phyloP scores from a whole-genome alignment of 2,888 invertebrate species.

The Chorisops tibialis region DNA sequence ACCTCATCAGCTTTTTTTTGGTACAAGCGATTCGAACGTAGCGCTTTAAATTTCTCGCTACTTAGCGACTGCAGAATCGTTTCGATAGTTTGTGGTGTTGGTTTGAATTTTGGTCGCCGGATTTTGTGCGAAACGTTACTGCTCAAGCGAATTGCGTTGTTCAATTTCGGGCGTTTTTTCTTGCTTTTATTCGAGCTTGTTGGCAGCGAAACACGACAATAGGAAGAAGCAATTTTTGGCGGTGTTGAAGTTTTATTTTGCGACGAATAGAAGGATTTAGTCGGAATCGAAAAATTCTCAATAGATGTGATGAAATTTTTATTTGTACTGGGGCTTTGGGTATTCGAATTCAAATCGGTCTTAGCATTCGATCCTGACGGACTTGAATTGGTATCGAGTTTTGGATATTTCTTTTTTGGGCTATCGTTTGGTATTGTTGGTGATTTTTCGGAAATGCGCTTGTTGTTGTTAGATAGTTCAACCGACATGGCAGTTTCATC shows the following conservation, averaged over 20 bases:
- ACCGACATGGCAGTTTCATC: background rate
- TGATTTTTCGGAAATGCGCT: slow-evolving; percentile 4
- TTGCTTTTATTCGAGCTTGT: no score
- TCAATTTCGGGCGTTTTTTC: background rate
- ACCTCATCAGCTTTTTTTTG: slow-evolving; percentile 44
- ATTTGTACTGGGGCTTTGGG: slow-evolving; percentile 20
- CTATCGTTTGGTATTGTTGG: slow-evolving; percentile 6
- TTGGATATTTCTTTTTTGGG: slow-evolving; percentile 1
- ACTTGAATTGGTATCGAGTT: background rate
- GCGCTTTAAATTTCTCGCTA: slow-evolving; percentile 44
- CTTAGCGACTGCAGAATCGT: slow-evolving; percentile 42
- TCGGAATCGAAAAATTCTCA: slow-evolving; percentile 37
- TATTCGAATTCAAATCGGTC: slow-evolving; percentile 12
- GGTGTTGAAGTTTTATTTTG: slow-evolving; percentile 11
- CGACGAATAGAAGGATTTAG: slow-evolving; percentile 40
- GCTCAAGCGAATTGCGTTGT: slow-evolving; percentile 6
- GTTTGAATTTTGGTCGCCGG: slow-evolving; percentile 13
- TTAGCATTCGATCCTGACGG: background rate
- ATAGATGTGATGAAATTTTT: slow-evolving; percentile 28
- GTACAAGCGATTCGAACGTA: slow-evolving; percentile 42
- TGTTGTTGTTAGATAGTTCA: background rate
- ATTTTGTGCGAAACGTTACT: slow-evolving; percentile 10
- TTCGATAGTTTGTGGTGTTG: slow-evolving; percentile 36
- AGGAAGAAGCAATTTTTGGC: no score
- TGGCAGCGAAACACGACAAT: background rate